Evolutionary conservation across 2,797 vertebrate genomes (phyloP), one percentile per base, ranked within the genome.

Genomic region (Cetoscarus ocellatus): DNA sequence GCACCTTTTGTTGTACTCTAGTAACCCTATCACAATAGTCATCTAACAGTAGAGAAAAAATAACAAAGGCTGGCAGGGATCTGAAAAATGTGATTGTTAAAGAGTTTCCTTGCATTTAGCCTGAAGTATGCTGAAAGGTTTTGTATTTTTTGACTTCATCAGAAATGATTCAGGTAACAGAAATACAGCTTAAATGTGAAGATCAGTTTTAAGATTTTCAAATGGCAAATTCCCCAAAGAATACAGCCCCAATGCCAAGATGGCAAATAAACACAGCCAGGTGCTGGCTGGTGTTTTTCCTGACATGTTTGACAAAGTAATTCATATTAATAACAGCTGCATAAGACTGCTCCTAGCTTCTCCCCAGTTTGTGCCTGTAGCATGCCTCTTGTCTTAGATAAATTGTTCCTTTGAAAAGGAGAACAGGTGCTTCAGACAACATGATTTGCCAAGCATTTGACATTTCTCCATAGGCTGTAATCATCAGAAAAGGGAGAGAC

Each of bases 271-370:
- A 75, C 3, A 51, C 50, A 68, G 61, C 49, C 67, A 80, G 77
- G 70, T 85, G 70, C 61, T 51, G 49, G 61, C 70, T 71, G 74
- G 36, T 77, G 78, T 53, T 39, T 44, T 70, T 54, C 19, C 65
- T 54, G 62, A 69, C 47, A 73, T n/a, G 57, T 59, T 70, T 76
- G 75, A 80, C 44, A 66, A 82, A 86, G 61, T 75, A 60, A 84
- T 73, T 77, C 44, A 62, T 17, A 71, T 47, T 53, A 69, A 86
- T 61, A 82, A 83, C 78, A 74, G 80, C 78, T 83, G 76, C 62
- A 75, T 56, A 43, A 73, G 71, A 67, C 8, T 1, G 15, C 62
- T 76, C 54, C 47, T 55, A 62, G 34, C 67, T 35, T 57, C 51
- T 68, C 62, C 65, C 66, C 47, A 50, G 50, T 66, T 70, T 18